phyloP scores from a whole-genome alignment of 2,797 vertebrate species.

The Cyprinodon diabolis region DNA sequence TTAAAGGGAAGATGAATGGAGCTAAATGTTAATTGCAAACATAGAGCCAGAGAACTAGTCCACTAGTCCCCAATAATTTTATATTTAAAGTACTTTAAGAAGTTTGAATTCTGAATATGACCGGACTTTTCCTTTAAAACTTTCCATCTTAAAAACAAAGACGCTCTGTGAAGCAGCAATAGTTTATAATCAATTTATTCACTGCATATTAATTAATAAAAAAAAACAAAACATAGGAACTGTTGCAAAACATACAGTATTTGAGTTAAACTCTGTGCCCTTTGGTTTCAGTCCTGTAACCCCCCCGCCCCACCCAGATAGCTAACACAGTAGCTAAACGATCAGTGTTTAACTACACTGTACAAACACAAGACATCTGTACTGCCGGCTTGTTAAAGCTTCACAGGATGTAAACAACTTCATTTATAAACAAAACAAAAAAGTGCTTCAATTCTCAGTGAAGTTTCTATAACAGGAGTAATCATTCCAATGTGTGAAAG shows the following conservation, averaged over 20 bases:
- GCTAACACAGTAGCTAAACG: conserved; percentile 53
- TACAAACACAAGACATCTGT: conserved; percentile 33
- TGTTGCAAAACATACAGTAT: conserved; percentile 25
- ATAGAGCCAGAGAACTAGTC: too few relatives aligned
- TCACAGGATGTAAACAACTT: conserved; percentile 43
- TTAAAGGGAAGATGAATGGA: not conserved
- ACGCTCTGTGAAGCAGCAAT: not conserved
- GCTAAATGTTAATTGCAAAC: too few relatives aligned
- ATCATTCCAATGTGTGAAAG: conserved; percentile 31
- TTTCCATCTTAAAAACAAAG: not conserved
- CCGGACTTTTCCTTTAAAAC: too few relatives aligned
- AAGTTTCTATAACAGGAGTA: not conserved
- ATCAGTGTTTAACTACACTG: conserved; percentile 33
- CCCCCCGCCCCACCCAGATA: conserved; percentile 16
- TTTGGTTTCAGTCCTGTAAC: conserved; percentile 9
- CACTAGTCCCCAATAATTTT: too few relatives aligned
- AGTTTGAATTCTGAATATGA: too few relatives aligned
- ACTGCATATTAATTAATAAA: conserved; percentile 51
- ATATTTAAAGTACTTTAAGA: too few relatives aligned
- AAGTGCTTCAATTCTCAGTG: conserved; percentile 42
- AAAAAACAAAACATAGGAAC: conserved; percentile 24
- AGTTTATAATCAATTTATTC: conserved; percentile 62
- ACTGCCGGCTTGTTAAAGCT: conserved; percentile 49
- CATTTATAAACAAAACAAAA: conserved; percentile 9
- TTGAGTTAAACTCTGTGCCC: conserved; percentile 19